Evolutionary conservation across 2,113 vertebrate genomes (phyloP).

Genomic region (Phoenicopterus ruber): DNA sequence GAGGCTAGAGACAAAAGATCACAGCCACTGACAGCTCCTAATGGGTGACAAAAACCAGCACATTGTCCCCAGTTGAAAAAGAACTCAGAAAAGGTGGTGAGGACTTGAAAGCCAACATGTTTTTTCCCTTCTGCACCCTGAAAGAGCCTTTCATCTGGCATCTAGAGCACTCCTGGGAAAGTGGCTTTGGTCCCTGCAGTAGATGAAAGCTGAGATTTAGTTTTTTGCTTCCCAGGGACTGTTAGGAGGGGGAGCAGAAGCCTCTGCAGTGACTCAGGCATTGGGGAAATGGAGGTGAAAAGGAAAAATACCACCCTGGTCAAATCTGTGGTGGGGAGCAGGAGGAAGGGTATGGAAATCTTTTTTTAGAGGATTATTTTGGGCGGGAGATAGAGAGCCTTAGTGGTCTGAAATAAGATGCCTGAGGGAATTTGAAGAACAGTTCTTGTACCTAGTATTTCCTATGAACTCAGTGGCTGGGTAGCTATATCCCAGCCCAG

Average conservation of each 20-base stretch:
- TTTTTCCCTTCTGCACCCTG: background rate
- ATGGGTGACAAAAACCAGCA: background rate
- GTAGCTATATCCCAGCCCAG: background rate
- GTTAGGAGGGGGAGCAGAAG: background rate
- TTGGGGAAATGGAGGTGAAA: background rate
- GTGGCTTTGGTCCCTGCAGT: background rate
- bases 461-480: background rate
- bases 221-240: background rate
- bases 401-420: background rate
- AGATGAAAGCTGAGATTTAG: background rate
- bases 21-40: background rate
- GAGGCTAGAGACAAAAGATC: background rate
- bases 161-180: background rate
- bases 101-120: background rate
- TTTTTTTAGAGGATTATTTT: background rate
- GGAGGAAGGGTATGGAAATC: background rate
- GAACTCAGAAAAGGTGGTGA: background rate
- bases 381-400: background rate
- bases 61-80: background rate
- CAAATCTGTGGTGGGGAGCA: background rate
- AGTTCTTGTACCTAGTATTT: background rate
- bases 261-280: background rate
- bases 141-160: background rate
- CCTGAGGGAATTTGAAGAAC: background rate
- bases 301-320: background rate